Base-by-base conservation (phyloP, 2,888 invertebrate species). In the Scaeva pyrastri region DNA sequence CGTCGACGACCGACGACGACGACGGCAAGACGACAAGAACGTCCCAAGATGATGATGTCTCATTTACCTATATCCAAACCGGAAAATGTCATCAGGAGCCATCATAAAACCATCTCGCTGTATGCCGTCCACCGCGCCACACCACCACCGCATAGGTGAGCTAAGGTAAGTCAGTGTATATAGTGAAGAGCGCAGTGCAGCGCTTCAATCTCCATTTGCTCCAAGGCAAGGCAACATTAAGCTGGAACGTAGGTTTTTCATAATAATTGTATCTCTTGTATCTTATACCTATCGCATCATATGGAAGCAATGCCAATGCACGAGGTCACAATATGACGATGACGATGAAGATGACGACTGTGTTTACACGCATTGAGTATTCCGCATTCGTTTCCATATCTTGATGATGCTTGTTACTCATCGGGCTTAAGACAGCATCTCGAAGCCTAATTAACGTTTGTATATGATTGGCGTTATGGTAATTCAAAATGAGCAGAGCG, bases 391-490 rank as follows among this genome's bases (percentile, higher is more conserved):
- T 86, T 86, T 86, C 77, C 82, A 81, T 82, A 85, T 85, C 85
- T 85, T 85, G 81, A 85, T 77, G 85, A 85, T 76, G 85, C 81
- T 76, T 81, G 85, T 85, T 76, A 85, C 80, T 85, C 85, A 85
- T 76, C 81, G 82, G 52, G 23, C 77, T 58, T 74, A 70, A 82
- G 81, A 74, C 74, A 77, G 82, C 39, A 82, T 82, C 78, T 82
- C 77, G 73, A 70, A 73, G 74, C 90, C 89, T 91, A 90, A 91
- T 91, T 90, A 90, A 91, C 91, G 89, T 91, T 91, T 91, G 91
- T 88, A 90, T 90, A 90, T 90, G 91, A 90, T 90, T 90, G 91
- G 88, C 88, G 90, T 91, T 90, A 90, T 91, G 90, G 88, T 90
- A 91, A 90, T 88, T 72, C 45, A 19, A 50, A 11, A 39, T 60